Evolutionary conservation across 2,797 vertebrate species (phyloP).

Genomic region (Premnoplex brunnescens): DNA sequence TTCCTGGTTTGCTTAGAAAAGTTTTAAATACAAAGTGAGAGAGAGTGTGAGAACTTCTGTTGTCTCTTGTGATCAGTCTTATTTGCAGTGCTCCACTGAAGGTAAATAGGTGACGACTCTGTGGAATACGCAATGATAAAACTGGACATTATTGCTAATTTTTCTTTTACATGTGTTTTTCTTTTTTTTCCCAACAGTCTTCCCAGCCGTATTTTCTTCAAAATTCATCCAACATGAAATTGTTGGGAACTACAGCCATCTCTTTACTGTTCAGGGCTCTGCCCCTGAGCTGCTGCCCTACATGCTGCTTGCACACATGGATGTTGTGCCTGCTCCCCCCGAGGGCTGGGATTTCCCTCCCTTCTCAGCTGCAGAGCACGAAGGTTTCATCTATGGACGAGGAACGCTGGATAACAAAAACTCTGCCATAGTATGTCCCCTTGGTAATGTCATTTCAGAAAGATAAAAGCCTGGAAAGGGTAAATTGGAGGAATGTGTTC

Average conservation of each 20-base stretch:
- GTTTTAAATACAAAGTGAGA: neutral
- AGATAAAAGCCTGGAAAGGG: neutral
- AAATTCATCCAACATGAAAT: constrained; percentile 86
- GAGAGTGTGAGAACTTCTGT: neutral
- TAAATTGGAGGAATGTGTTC: neutral
- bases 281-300: constrained; percentile 83
- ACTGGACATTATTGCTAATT: neutral
- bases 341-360: constrained; percentile 92
- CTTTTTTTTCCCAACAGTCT: constrained; percentile 75
- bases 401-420: constrained; percentile 93
- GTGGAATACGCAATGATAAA: neutral
- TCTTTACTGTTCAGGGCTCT: constrained; percentile 86
- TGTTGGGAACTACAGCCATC: constrained; percentile 88
- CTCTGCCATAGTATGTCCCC: constrained; percentile 82
- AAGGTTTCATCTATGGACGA: constrained; percentile 93
- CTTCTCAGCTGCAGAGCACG: constrained; percentile 88
- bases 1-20: neutral
- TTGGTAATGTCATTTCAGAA: neutral
- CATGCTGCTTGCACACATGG: constrained; percentile 92
- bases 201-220: constrained; percentile 89
- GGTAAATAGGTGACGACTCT: neutral
- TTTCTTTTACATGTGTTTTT: neutral
- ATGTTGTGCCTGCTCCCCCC: constrained; percentile 90
- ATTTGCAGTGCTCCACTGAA: neutral
- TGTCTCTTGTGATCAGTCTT: neutral